These are phyloP conservation scores for Crepidodera aurea DNA, from an alignment of 2,888 invertebrate species.

Conservation along the genomic window DNA sequence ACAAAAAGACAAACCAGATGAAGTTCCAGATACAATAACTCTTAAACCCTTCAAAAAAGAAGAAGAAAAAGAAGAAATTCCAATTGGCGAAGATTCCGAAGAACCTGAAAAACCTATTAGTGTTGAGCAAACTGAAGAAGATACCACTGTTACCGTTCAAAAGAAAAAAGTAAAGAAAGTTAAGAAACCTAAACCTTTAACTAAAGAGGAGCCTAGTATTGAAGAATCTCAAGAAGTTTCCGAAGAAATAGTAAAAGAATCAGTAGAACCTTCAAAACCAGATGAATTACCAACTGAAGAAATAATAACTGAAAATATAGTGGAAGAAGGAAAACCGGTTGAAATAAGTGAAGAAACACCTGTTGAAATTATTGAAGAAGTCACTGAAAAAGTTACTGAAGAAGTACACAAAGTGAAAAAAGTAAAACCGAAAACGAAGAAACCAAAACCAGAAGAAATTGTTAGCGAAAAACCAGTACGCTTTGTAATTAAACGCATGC, in stretches of 20 bases:
- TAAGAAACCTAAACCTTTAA: constrained; percentile 40
- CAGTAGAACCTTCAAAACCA: constrained; percentile 42
- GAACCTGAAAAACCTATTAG: constrained; percentile 41
- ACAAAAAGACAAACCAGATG: constrained; percentile 54
- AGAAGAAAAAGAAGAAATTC: constrained; percentile 51
- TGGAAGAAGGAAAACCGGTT: constrained; percentile 38
- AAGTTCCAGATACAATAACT: constrained; percentile 53
- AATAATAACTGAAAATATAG: constrained; percentile 46
- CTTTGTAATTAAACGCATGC: constrained; percentile 43
- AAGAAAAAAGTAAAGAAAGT: constrained; percentile 48
- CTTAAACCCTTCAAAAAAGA: constrained; percentile 56
- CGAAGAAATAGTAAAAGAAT: constrained; percentile 48
- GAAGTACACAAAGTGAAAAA: constrained; percentile 42
- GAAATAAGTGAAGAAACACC: constrained; percentile 37
- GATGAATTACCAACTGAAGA: constrained; percentile 53
- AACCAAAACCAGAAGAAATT: constrained; percentile 48
- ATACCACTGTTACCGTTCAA: constrained; percentile 40
- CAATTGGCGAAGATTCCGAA: constrained; percentile 33
- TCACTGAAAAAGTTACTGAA: constrained; percentile 43
- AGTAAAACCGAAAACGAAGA: constrained; percentile 40
- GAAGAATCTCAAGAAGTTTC: constrained; percentile 49
- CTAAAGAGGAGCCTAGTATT: constrained; percentile 47
- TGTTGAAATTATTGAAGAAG: constrained; percentile 42
- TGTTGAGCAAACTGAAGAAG: constrained; percentile 41
- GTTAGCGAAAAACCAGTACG: constrained; percentile 45